Evolutionary conservation across 1,140 invertebrate species (phyloP).

Genomic region (Tetragonula clypearis): DNA sequence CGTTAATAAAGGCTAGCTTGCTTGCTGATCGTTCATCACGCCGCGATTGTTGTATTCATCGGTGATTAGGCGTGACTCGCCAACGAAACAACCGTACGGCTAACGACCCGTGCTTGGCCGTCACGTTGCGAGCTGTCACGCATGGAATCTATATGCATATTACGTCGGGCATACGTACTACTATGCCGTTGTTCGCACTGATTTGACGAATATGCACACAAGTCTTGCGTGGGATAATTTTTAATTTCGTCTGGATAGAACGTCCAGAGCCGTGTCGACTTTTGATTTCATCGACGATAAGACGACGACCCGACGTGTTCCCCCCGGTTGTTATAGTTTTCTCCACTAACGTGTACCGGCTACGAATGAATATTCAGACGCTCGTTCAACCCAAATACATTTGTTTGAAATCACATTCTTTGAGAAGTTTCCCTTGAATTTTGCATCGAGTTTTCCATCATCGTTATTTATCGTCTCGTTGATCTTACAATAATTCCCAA

Average conservation of each 20-base stretch:
- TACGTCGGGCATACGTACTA: slow-evolving; percentile 34
- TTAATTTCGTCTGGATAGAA: slow-evolving; percentile 9
- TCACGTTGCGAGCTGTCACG: slow-evolving; percentile 56
- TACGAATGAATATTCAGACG: not conserved
- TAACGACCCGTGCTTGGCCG: slow-evolving; percentile 66
- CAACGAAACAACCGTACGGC: slow-evolving; percentile 65
- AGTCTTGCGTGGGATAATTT: not conserved
- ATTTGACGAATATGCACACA: slow-evolving; percentile 30
- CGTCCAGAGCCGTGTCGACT: not conserved
- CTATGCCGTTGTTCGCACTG: slow-evolving; percentile 34
- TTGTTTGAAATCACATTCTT: not conserved
- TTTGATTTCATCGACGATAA: slow-evolving; percentile 12
- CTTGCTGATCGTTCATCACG: slow-evolving; percentile 70
- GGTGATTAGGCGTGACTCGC: slow-evolving; percentile 69
- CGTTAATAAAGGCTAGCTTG: slow-evolving; percentile 66
- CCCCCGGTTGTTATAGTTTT: not conserved
- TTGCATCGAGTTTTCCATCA: not conserved
- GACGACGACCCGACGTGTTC: slow-evolving; percentile 3
- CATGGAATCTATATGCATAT: slow-evolving; percentile 60
- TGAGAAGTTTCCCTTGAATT: not conserved
- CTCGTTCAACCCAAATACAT: not conserved
- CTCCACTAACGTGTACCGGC: not conserved
- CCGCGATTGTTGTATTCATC: slow-evolving; percentile 70
- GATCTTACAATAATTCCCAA: not conserved
- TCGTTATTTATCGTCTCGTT: no score